Evolutionary conservation across 2,797 vertebrate species (phyloP), one percentile per base, ranked within the genome.

Genomic region (Fratercula arctica): DNA sequence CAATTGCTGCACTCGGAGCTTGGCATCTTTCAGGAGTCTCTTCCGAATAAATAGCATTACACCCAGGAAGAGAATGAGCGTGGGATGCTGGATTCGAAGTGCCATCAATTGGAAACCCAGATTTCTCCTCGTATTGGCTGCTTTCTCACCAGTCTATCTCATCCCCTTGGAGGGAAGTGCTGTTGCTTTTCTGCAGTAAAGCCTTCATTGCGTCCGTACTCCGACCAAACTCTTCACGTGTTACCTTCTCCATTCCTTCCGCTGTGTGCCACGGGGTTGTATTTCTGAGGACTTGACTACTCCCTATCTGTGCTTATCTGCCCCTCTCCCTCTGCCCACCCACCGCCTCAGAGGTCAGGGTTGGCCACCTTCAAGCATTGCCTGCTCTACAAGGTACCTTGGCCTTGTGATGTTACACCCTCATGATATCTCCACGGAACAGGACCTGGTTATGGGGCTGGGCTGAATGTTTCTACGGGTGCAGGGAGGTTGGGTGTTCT

Each of bases 121-220:
- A 23, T 84, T 89, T 51, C 72, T 68, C 25, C 66, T 83, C 6
- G 1, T 20, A 5, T 9, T 57, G 88, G 46, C 70, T 61, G 13
- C 77, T 85, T 50, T 53, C 48, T 43, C 57, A 11, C 23, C 9
- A 8, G 39, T 25, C 3, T 1, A 23, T 48, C 66, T 33, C 25
- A 8, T 5, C 35, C 64, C 61, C 10, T 48, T 24, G 70, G 86
- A 78, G 81, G 73, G 87, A 79, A 81, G 64, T 0, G 0, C 73
- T 57, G 37, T 60, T 18, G 0, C 48, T 57, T 76, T 79, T 74
- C 95, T 97, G 97, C 96, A 97, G 94, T 96, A 56, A 96, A 95
- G 95, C 93, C 93, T 90, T 64, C 8, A 2, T 69, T 0, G 0
- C 2, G 3, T 46, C 82, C 5, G 1, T 28, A 0, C 54, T 75